These are phyloP conservation scores for Gonatopus flavifemur DNA, from an alignment of 1,140 invertebrate species.

Conservation along the genomic window DNA sequence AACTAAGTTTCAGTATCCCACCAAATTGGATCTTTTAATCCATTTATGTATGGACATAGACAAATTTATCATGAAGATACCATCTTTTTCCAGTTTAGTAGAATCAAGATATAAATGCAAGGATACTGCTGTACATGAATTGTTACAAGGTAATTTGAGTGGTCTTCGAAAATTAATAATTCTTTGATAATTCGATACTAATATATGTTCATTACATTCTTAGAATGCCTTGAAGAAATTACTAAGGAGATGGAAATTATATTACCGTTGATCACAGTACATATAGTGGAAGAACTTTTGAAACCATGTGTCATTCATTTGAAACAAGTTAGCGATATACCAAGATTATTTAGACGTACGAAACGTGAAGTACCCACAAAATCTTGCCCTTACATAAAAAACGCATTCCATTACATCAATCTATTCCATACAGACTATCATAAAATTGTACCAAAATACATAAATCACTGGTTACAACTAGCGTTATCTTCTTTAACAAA, in stretches of 20 bases:
- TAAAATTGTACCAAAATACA: conserved; percentile 57
- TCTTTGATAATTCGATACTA: background rate
- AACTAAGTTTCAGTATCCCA: conserved; percentile 31
- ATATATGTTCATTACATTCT: conserved; percentile 10
- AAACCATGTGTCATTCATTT: conserved; percentile 62
- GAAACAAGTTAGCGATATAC: conserved; percentile 86
- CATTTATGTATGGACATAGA: conserved; percentile 56
- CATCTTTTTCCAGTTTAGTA: conserved; percentile 52
- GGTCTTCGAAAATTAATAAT: no score
- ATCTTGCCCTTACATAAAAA: conserved; percentile 75
- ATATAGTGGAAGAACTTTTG: conserved; percentile 63
- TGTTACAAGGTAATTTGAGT: conserved; percentile 46
- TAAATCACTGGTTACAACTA: conserved; percentile 60
- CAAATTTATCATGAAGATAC: conserved; percentile 52
- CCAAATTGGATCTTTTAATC: conserved; percentile 52
- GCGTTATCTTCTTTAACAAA: conserved; percentile 68
- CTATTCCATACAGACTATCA: conserved; percentile 65
- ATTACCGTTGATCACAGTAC: conserved; percentile 60
- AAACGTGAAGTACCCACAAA: conserved; percentile 83
- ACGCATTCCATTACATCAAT: conserved; percentile 65
- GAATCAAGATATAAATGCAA: conserved; percentile 47
- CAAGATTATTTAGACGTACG: conserved; percentile 87
- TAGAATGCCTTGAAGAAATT: conserved; percentile 59
- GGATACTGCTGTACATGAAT: conserved; percentile 28
- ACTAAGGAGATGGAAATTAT: conserved; percentile 53